phyloP scores from a whole-genome alignment of 1,140 invertebrate genomes.

The Chymomyza costata region DNA sequence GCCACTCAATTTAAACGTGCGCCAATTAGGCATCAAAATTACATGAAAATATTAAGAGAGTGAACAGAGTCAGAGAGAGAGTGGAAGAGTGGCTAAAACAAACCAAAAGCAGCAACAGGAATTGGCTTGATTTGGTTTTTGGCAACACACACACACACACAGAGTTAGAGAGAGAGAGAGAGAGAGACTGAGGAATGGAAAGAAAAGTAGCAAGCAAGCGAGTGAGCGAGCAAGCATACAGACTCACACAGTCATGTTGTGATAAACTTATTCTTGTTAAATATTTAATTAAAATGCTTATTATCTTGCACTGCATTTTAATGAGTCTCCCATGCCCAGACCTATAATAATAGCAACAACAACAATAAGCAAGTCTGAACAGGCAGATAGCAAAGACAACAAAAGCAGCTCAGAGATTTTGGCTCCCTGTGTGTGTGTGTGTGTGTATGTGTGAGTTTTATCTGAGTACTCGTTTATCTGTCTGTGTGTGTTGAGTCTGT shows the following conservation, averaged over 20 bases:
- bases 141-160: no score
- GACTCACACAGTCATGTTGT: constrained; percentile 70
- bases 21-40: constrained; percentile 71
- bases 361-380: no score
- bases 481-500: constrained; percentile 56
- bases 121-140: no score
- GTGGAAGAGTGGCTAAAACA: not conserved
- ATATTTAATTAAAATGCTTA: constrained; percentile 75
- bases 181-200: not conserved
- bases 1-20: constrained; percentile 49
- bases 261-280: constrained; percentile 75
- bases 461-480: no score
- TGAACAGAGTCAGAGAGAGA: constrained; percentile 19
- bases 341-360: constrained; percentile 34
- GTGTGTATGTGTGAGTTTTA: constrained; percentile 23
- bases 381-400: constrained; percentile 47
- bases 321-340: constrained; percentile 63
- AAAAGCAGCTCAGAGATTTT: constrained; percentile 66
- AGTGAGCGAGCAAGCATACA: no score
- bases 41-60: constrained; percentile 67
- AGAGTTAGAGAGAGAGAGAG: no score
- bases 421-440: constrained; percentile 19
- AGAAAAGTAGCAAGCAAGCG: no score
- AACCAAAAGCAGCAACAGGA: no score
- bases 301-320: constrained; percentile 75